Conservation (phyloP, 2,797 vertebrate species). For the Staurois parvus region DNA sequence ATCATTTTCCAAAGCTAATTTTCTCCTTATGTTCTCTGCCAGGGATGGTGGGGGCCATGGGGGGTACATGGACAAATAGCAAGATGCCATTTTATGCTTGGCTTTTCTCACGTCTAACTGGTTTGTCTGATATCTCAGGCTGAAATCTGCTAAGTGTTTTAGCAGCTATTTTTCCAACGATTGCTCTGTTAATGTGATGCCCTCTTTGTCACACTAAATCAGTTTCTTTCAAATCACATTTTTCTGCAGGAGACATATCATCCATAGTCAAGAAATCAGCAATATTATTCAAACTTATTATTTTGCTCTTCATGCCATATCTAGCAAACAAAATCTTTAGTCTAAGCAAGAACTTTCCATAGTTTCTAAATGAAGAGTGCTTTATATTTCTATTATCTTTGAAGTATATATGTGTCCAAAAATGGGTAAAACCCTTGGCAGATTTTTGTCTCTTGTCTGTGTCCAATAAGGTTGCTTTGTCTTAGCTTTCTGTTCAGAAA, state of each 20-base stretch:
- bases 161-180: background rate
- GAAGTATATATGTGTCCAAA: too few species aligned
- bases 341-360: too few species aligned
- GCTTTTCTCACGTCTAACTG: background rate
- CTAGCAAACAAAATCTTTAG: too few species aligned
- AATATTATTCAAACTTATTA: background rate
- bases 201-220: background rate
- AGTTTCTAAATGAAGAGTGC: too few species aligned
- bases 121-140: background rate
- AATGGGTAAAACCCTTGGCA: too few species aligned
- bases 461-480: too few species aligned
- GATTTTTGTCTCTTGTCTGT: too few species aligned
- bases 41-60: background rate
- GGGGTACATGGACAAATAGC: slow-evolving; percentile 4
- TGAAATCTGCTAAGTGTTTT: slow-evolving; percentile 4
- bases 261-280: background rate
- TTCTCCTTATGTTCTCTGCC: background rate
- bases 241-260: background rate
- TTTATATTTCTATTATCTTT: too few species aligned
- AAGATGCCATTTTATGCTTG: background rate
- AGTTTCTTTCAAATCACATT: background rate
- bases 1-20: background rate
- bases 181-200: background rate
- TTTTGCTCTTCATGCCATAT: background rate
- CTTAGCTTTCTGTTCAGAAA: too few species aligned